These are phyloP conservation scores for cat (Felis catus) DNA, from an alignment of 2,113 vertebrate species.

Conservation along the genomic window DNA sequence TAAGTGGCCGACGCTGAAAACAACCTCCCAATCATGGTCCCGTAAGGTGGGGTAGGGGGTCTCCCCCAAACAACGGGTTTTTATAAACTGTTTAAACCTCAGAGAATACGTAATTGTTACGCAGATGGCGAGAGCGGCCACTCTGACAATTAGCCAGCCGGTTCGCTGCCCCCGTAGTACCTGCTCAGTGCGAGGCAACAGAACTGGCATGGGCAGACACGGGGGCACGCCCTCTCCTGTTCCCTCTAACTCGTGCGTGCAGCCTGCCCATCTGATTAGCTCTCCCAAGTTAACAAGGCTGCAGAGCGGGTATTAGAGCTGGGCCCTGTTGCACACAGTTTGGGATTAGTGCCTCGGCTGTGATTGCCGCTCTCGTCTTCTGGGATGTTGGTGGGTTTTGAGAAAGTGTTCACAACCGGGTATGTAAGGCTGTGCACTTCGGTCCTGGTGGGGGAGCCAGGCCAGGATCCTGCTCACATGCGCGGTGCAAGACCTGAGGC, in stretches of 20 bases:
- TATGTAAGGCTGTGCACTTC: not conserved
- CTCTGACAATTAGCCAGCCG: not conserved
- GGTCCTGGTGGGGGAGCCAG: not conserved
- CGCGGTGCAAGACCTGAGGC: not conserved
- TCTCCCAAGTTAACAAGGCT: not conserved
- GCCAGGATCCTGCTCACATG: not conserved
- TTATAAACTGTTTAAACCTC: not conserved
- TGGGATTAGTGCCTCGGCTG: not conserved
- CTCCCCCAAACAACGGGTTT: not conserved
- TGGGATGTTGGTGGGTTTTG: not conserved
- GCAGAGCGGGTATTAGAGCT: not conserved
- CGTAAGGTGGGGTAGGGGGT: not conserved
- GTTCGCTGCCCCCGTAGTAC: not conserved
- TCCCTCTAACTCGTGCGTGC: not conserved
- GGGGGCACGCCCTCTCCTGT: not conserved
- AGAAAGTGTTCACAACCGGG: not conserved
- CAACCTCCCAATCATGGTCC: not conserved
- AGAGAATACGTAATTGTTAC: not conserved
- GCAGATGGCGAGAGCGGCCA: not conserved
- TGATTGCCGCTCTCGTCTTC: not conserved
- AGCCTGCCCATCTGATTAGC: not conserved
- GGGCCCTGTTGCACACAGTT: not conserved
- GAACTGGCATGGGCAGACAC: not conserved
- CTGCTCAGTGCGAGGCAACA: not conserved
- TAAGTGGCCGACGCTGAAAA: not conserved